Evolutionary conservation across 2,113 vertebrate species (phyloP).

Genomic region (Odocoileus virginianus): DNA sequence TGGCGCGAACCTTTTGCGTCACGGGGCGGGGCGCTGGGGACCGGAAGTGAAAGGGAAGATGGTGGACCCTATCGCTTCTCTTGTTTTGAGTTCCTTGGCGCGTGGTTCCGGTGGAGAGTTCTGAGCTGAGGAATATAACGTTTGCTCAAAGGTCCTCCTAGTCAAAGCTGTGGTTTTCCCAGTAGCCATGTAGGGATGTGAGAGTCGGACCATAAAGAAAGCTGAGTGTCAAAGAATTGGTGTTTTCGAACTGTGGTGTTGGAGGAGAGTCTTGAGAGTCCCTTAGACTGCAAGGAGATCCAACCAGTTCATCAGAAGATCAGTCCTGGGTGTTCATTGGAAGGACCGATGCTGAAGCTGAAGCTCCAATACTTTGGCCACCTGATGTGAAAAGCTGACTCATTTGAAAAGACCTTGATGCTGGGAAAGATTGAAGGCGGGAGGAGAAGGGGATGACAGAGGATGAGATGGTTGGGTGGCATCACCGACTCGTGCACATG

Average conservation of each 20-base stretch:
- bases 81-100: accelerated
- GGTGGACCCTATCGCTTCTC: accelerated
- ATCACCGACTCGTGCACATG: not conserved
- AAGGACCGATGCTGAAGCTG: not conserved
- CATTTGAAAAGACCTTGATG: not conserved
- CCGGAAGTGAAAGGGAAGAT: accelerated
- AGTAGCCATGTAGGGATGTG: not conserved
- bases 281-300: not conserved
- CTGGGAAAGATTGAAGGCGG: not conserved
- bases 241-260: not conserved
- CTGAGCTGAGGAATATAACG: too few species aligned
- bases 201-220: not conserved
- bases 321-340: not conserved
- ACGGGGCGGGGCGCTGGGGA: not conserved
- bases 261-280: not conserved
- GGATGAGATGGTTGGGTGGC: not conserved
- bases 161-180: not conserved
- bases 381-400: not conserved
- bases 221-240: not conserved
- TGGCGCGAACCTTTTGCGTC: not conserved
- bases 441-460: not conserved
- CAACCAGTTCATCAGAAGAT: not conserved
- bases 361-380: not conserved
- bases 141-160: not conserved
- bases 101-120: accelerated